Conservation (phyloP, 30 jellyfish, hydroid and myxozoan genomes). For the Haliclystus octoradiatus region DNA sequence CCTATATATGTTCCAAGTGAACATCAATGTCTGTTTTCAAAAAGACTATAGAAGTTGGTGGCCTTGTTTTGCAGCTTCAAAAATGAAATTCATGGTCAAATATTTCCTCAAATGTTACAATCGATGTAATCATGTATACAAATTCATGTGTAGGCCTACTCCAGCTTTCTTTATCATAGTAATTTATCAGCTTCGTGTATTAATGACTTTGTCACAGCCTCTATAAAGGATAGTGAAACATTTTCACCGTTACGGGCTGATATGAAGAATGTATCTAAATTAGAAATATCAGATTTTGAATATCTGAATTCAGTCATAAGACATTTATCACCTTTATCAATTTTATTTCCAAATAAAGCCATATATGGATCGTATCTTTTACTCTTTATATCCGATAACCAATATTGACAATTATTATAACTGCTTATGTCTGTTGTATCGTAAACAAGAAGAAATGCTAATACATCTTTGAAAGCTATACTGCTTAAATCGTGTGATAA, state of each 20-base stretch:
- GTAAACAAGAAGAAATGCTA: slow-evolving; percentile 41
- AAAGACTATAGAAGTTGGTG: no score
- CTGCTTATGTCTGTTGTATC: slow-evolving; percentile 27
- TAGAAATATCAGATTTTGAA: slow-evolving; percentile 8
- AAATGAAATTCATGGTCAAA: no score
- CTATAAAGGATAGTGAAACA: slow-evolving; percentile 37
- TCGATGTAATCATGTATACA: no score
- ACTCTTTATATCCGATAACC: slow-evolving; percentile 35
- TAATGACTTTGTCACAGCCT: slow-evolving; percentile 39
- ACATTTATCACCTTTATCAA: slow-evolving; percentile 28
- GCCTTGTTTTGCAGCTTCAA: no score
- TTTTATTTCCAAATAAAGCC: slow-evolving; percentile 52
- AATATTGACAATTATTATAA: slow-evolving; percentile 9
- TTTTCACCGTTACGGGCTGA: slow-evolving; percentile 85
- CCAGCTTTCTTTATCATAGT: background rate
- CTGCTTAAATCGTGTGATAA: slow-evolving; percentile 25
- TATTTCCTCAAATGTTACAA: no score
- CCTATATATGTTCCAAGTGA: no score
- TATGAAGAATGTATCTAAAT: slow-evolving; percentile 40
- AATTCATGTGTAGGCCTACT: no score
- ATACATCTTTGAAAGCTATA: slow-evolving; percentile 37
- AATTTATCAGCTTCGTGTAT: slow-evolving; percentile 54
- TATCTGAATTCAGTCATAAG: slow-evolving; percentile 12
- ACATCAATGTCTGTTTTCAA: no score
- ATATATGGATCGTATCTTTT: slow-evolving; percentile 51